Evolutionary conservation across 1,140 invertebrate species (phyloP).

Genomic region (Drosophila watanabei): DNA sequence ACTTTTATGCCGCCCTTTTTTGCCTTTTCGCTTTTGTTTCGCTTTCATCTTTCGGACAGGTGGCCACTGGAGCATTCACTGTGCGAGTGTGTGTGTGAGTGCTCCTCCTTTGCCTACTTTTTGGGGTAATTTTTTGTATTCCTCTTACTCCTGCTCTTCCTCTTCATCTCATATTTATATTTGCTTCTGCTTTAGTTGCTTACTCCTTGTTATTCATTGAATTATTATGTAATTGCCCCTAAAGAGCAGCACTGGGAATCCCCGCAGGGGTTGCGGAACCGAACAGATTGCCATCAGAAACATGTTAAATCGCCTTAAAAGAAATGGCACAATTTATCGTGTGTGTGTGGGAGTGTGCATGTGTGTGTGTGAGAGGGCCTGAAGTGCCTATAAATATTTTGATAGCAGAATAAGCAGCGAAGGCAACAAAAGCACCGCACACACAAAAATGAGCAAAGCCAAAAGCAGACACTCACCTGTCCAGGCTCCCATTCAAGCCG

Average conservation of each 20-base stretch:
- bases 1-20: slow-evolving; percentile 6
- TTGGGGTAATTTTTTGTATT: not conserved
- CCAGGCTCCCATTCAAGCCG: slow-evolving; percentile 46
- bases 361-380: slow-evolving; percentile 18
- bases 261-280: slow-evolving; percentile 7
- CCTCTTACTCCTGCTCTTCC: not conserved
- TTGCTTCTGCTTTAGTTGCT: slow-evolving; percentile 23
- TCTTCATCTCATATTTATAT: slow-evolving; percentile 40
- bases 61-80: slow-evolving; percentile 41
- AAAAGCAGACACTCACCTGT: slow-evolving; percentile 73
- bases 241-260: slow-evolving; percentile 40
- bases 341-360: slow-evolving; percentile 11
- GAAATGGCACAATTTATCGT: slow-evolving; percentile 53
- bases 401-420: slow-evolving; percentile 55
- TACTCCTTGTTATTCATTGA: slow-evolving; percentile 73
- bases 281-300: slow-evolving; percentile 29
- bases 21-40: slow-evolving; percentile 25
- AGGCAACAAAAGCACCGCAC: slow-evolving; percentile 5
- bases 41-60: slow-evolving; percentile 30
- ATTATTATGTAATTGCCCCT: slow-evolving; percentile 75
- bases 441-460: slow-evolving; percentile 50
- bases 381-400: slow-evolving; percentile 76
- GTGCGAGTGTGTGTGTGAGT: not conserved
- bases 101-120: slow-evolving; percentile 28
- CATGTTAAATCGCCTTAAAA: slow-evolving; percentile 58